Base-by-base conservation (phyloP, 2,797 vertebrate species). In the Benthosema pterotum region DNA sequence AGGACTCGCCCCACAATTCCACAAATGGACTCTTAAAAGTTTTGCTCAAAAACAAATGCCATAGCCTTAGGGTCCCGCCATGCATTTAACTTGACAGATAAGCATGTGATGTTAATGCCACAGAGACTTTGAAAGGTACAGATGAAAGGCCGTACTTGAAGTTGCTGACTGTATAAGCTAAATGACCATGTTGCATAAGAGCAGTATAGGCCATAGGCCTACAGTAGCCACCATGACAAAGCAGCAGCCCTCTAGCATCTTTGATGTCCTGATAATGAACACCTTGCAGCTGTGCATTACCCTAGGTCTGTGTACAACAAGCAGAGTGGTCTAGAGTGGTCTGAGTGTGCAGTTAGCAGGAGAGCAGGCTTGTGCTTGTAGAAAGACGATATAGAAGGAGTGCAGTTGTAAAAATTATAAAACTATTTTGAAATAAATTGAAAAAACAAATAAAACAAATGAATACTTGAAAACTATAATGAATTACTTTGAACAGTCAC, bases 211-310 rank as follows among this genome's bases (percentile, higher is more conserved):
- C 8, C 32, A 38, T 38, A 38, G 32, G 32, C 32, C 15, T 14
- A 13, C 25, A 67, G 43, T 38, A 28, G 69, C 75, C 59, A 65
- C 14, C 61, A 28, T 67, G 71, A 83, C 66, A 57, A 69, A 74
- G 65, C 65, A 28, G 28, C 57, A 25, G 3, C 42, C 60, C 49
- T 50, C 18, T 18, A 43, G 14, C 67, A 59, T 69, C 77, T 82
- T 83, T 74, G 74, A 84, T 85, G 70, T 78, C 58, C 66, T 79
- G 50, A 59, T 58, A 83, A 87, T 78, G 45, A 69, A 68, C 46
- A 68, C 51, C 18, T n/a, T 8, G 74, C 72, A 78, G 74, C 76
- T 81, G 75, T 66, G 78, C 63, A 79, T 88, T 86, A 86, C 62
- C 43, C 11, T 3, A 16, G 72, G 57, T 46, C 54, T 67, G 18